Base-by-base conservation (phyloP, 2,113 vertebrate genomes). In the Laterallus jamaicensis region DNA sequence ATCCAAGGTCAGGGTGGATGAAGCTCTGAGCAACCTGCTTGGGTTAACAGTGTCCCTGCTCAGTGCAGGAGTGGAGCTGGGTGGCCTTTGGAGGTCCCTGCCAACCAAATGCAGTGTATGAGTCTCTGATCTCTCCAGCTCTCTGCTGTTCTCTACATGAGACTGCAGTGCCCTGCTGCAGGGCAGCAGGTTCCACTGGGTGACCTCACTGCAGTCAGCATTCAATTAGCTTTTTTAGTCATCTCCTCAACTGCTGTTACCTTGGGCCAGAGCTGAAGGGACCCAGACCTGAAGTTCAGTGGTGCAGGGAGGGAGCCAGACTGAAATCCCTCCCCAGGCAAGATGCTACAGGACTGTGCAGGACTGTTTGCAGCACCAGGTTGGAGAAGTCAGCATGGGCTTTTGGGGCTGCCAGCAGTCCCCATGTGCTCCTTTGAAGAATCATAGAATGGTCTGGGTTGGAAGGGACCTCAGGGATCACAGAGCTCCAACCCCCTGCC, bases 321-420 rank as follows among this genome's bases (percentile, higher is more conserved):
- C 31, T 85, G 24, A 63, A 54, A 37, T 75, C 56, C 22, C 18
- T 75, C 31, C 62, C 44, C 40, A 63, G 39, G 28, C n/a, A 81
- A 63, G 62, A 63, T 31, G 37, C 42, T 47, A 42, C 63, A 80
- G 76, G 68, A 60, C 1, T 4, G 0, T 20, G 32, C 19, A 26
- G 76, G 32, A 40, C 11, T 0, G 0, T 28, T 76, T 67, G 67
- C 52, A 76, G 75, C 47, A 59, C 59, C 28, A 63, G 56, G 40
- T 11, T 55, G 62, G 52, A 67, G 70, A 40, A 47, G 26, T 14
- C 86, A 66, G 15, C 0, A 0, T 50, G 49, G 64, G 9, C 20
- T 39, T 80, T 1, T 42, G 7, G 42, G 54, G n/a, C 19, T 80
- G 47, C 42, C 81, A 80, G 63, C 0, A 0, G 52, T 71, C 56